Evolutionary conservation across 2,888 invertebrate species (phyloP).

Genomic region (Pammene fasciana): DNA sequence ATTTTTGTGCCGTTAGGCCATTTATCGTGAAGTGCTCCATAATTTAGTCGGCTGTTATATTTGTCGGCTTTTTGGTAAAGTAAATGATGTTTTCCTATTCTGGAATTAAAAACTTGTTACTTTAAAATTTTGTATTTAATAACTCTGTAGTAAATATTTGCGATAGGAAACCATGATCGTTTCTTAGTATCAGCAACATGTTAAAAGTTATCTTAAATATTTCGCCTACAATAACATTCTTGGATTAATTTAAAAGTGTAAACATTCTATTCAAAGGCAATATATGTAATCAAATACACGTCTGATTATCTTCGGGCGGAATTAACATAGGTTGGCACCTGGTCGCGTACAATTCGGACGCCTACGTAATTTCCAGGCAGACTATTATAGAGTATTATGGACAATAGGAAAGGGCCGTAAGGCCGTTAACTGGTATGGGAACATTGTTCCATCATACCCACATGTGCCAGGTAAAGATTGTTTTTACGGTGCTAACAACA

Average conservation of each 20-base stretch:
- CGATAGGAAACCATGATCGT: too few relatives aligned
- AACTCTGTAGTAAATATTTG: too few relatives aligned
- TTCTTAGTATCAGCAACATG: too few relatives aligned
- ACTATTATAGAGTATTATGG: constrained; percentile 8
- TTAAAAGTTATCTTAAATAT: too few relatives aligned
- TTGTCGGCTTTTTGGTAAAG: constrained; percentile 1
- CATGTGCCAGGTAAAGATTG: constrained; percentile 6
- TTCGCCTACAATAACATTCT: too few relatives aligned
- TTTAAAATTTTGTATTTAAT: neutral
- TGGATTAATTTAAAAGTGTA: too few relatives aligned
- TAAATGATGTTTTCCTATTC: neutral
- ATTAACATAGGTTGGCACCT: neutral
- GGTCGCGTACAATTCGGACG: neutral
- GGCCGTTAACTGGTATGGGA: neutral
- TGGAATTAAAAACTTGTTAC: neutral
- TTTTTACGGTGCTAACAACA: neutral
- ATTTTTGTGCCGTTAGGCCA: constrained; percentile 53
- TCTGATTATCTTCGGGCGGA: neutral
- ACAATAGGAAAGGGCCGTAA: constrained; percentile 1
- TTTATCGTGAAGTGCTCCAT: constrained; percentile 41
- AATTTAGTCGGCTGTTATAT: constrained; percentile 21
- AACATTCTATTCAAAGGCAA: too few relatives aligned
- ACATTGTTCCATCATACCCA: neutral
- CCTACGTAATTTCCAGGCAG: neutral
- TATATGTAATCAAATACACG: too few relatives aligned